phyloP scores from a whole-genome alignment of 1,140 invertebrate genomes.

The Cydia splendana region DNA sequence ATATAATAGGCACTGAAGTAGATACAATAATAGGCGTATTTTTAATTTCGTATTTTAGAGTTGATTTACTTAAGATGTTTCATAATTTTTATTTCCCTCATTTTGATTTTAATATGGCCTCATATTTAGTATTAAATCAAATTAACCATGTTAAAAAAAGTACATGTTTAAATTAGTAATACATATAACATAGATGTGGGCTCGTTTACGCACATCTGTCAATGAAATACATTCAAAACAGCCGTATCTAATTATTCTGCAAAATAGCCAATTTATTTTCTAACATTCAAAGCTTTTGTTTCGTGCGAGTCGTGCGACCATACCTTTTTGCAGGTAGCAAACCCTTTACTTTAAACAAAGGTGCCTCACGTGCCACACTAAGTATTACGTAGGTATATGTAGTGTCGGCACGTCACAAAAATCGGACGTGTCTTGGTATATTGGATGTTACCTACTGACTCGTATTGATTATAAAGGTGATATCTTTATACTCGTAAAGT shows the following conservation, averaged over 20 bases:
- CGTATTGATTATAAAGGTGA: neutral
- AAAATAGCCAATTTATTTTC: slow-evolving; percentile 46
- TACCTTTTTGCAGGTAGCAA: slow-evolving; percentile 44
- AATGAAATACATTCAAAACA: neutral
- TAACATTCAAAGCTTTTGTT: slow-evolving; percentile 42
- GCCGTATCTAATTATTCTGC: slow-evolving; percentile 42
- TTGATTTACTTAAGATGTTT: too few relatives aligned
- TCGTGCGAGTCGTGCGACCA: slow-evolving; percentile 34
- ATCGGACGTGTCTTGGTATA: neutral
- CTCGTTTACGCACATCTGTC: slow-evolving; percentile 7
- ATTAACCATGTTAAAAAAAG: too few relatives aligned
- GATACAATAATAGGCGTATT: too few relatives aligned
- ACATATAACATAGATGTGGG: neutral
- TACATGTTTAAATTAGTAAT: too few relatives aligned
- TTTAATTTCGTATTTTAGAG: too few relatives aligned
- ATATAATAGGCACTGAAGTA: too few relatives aligned
- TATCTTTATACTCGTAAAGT: neutral
- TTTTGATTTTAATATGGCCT: too few relatives aligned
- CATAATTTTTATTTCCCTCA: too few relatives aligned
- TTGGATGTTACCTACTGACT: neutral
- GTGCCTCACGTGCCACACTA: neutral
- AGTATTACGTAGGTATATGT: neutral
- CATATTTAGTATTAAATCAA: too few relatives aligned
- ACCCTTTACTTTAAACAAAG: slow-evolving; percentile 38
- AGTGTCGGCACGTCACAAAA: slow-evolving; percentile 12